phyloP scores from a whole-genome alignment of 1,140 invertebrate genomes.

The Drosophila ogumai region DNA sequence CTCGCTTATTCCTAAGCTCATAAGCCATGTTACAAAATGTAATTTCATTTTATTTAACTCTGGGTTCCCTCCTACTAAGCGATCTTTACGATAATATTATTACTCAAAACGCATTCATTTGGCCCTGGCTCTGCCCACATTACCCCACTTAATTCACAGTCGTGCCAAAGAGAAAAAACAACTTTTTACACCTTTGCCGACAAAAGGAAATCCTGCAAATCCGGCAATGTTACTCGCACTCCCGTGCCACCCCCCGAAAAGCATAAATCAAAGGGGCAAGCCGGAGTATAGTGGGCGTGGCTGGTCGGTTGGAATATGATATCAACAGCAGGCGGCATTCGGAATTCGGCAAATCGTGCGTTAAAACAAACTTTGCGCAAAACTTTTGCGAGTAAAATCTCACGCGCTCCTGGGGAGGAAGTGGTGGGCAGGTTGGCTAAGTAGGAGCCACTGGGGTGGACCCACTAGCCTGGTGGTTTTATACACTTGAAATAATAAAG shows the following conservation, averaged over 20 bases:
- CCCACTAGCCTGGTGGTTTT: not conserved
- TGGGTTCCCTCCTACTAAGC: not conserved
- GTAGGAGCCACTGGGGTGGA: conserved; percentile 20
- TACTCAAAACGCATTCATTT: conserved; percentile 37
- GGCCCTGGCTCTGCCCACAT: conserved; percentile 15
- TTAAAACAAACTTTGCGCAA: conserved; percentile 76
- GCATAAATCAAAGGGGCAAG: conserved; percentile 69
- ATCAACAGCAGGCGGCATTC: conserved; percentile 73
- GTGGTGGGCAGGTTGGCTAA: conserved; percentile 26
- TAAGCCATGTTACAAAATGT: not conserved
- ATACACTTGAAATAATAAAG: not conserved
- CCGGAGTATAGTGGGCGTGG: conserved; percentile 60
- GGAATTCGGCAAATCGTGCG: conserved; percentile 73
- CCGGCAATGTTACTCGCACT: conserved; percentile 30
- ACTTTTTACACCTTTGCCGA: conserved; percentile 63
- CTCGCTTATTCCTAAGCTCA: not conserved
- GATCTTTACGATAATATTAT: conserved; percentile 31
- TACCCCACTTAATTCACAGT: conserved; percentile 39
- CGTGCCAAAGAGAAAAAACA: conserved; percentile 18
- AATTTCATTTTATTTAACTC: conserved; percentile 12
- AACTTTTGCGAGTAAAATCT: conserved; percentile 77
- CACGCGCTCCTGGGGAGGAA: conserved; percentile 57
- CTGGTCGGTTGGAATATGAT: conserved; percentile 74
- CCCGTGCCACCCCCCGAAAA: not conserved
- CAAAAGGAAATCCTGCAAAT: conserved; percentile 41